A percentile compares a stretch with the other conserved stretches of the same genome.
Evolutionary conservation across 2,797 vertebrate species (phyloP).

Genomic region (Parotocinclus haroldoi): DNA sequence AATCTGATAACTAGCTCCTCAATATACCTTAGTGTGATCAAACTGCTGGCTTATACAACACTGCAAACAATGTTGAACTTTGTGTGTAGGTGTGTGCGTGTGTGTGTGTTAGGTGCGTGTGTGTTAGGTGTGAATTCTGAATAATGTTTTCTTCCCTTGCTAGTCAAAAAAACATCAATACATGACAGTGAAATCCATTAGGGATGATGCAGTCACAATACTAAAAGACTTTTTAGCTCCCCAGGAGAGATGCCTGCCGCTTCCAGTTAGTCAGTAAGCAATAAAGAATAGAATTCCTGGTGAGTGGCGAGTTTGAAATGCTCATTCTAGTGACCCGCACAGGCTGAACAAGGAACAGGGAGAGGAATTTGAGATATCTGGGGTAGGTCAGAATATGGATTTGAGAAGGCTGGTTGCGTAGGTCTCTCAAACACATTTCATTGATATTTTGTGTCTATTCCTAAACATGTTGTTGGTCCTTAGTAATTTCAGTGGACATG

Average conservation of each 20-base stretch:
- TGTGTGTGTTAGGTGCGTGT: background rate
- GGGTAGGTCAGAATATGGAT: no score
- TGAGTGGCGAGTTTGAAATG: conserved; percentile 62
- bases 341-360: background rate
- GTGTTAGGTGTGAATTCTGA: background rate
- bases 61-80: background rate
- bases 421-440: no score
- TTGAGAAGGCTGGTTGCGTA: no score
- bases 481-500: no score
- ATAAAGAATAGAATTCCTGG: conserved; percentile 49
- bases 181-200: conserved; percentile 34
- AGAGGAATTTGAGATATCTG: background rate
- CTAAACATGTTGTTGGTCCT: no score
- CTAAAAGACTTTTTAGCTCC: conserved; percentile 61
- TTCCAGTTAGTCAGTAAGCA: conserved; percentile 59
- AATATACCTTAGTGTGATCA: background rate
- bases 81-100: no score
- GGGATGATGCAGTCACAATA: conserved; percentile 58
- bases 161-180: background rate
- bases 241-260: conserved; percentile 60
- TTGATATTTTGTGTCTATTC: no score
- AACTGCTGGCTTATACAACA: background rate
- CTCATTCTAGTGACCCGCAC: conserved; percentile 46
- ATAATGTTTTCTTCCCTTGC: conserved; percentile 7
- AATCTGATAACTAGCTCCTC: no score